Evolutionary conservation across 2,797 vertebrate genomes (phyloP).

Genomic region (Poecilia picta): DNA sequence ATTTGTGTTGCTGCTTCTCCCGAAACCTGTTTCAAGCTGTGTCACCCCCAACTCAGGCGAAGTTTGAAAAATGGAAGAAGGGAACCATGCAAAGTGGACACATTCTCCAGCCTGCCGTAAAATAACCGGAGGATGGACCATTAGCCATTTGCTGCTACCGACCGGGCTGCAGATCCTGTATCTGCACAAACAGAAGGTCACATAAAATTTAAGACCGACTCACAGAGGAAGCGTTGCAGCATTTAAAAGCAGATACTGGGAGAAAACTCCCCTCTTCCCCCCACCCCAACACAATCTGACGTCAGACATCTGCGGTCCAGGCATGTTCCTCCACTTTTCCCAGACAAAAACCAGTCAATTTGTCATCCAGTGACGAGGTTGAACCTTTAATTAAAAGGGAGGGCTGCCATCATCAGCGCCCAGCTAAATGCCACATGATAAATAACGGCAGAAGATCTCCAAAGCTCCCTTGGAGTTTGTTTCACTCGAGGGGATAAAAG

Average conservation of each 20-base stretch:
- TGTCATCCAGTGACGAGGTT: constrained; percentile 80
- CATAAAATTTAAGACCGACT: constrained; percentile 42
- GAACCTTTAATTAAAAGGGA: constrained; percentile 85
- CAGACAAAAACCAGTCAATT: constrained; percentile 78
- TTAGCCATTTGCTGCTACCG: constrained; percentile 73
- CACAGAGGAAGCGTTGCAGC: constrained; percentile 27
- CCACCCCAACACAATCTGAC: constrained; percentile 25
- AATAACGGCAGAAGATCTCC: constrained; percentile 78
- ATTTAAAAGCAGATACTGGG: constrained; percentile 10
- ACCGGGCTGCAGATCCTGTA: constrained; percentile 63
- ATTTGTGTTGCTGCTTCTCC: constrained; percentile 66
- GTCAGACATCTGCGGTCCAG: constrained; percentile 49
- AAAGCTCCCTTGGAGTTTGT: constrained; percentile 68
- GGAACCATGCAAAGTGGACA: constrained; percentile 81
- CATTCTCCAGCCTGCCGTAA: constrained; percentile 81
- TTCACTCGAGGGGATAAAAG: constrained; percentile 68
- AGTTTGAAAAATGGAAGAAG: constrained; percentile 78
- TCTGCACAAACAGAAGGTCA: constrained; percentile 78
- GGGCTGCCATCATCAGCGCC: constrained; percentile 73
- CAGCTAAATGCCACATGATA: constrained; percentile 80
- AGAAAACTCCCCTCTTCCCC: neutral
- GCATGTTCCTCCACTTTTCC: constrained; percentile 68
- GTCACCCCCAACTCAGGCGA: constrained; percentile 70
- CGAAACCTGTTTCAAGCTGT: constrained; percentile 73
- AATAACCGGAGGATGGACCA: constrained; percentile 77